Percentiles rank a stretch among this genome's conserved stretches.
phyloP scores from a whole-genome alignment of 2,113 vertebrate species.

The Crotophaga sulcirostris region DNA sequence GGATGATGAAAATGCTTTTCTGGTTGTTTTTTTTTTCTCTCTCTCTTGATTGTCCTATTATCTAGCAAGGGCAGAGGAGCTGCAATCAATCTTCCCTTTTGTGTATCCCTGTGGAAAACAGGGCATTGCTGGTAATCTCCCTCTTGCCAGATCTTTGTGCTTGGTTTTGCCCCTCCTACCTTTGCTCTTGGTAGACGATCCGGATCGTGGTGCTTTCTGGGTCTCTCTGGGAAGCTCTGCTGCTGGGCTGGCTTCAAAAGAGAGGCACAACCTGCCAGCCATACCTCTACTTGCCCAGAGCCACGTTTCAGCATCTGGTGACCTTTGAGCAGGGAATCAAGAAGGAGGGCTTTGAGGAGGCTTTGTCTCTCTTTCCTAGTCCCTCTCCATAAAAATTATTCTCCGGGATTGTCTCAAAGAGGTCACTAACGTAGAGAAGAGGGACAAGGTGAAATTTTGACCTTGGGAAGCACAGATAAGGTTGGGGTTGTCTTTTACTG shows the following conservation, averaged over 20 bases:
- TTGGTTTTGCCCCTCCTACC: background rate
- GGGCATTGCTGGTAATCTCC: background rate
- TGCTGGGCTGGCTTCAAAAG: background rate
- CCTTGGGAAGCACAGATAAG: background rate
- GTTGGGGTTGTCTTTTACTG: background rate
- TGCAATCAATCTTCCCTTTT: background rate
- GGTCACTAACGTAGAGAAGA: background rate
- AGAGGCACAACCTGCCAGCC: background rate
- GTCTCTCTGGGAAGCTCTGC: background rate
- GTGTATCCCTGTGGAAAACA: background rate
- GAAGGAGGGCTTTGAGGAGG: background rate
- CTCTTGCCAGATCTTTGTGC: background rate
- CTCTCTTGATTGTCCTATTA: background rate
- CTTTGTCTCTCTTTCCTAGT: background rate
- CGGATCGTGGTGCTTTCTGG: background rate
- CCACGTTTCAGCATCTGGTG: background rate
- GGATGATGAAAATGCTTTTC: constrained; percentile 41
- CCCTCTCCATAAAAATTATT: background rate
- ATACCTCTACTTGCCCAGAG: background rate
- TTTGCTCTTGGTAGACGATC: background rate
- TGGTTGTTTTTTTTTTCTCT: constrained; percentile 26
- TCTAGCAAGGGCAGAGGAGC: background rate
- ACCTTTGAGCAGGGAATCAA: background rate
- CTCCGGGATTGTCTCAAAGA: background rate
- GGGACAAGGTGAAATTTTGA: background rate